Base-by-base conservation (phyloP, 2,797 vertebrate genomes). In the Echeneis naucrates region DNA sequence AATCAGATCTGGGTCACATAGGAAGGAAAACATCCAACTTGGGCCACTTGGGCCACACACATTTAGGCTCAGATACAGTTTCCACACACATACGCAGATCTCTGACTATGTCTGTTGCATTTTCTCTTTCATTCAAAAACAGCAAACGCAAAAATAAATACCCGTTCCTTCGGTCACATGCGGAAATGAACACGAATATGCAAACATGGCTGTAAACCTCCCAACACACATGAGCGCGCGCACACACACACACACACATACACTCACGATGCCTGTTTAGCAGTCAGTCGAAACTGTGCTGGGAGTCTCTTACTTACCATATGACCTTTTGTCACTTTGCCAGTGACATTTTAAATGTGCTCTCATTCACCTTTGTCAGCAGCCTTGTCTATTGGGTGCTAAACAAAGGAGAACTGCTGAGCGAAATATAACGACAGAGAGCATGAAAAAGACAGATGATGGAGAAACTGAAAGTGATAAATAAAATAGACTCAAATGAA, bases 261-360 rank as follows among this genome's bases (percentile, higher is more conserved):
- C 61, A 59, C 40, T 80, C 52, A 80, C 68, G 81, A 81, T 47
- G 77, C 74, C 94, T 93, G 82, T 84, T 94, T 94, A 93, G 90
- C 90, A 93, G 91, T 93, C 92, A 84, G 80, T 67, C 77, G 87
- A 78, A 90, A 90, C 91, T 90, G 89, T 85, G 81, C 85, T 90
- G 90, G 90, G 89, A 93, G 89, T 91, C 84, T 91, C 85, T 93
- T 90, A 90, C 83, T 93, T 91, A 93, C 91, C 90, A 92, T 92
- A 87, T 89, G 92, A 94, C 92, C 94, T 94, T 93, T 93, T 93
- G 90, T 91, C 92, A 93, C 90, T 93, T 90, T 90, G 85, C 84
- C 68, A 75, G 88, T 93, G 93, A 93, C 92, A 94, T 94, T 93
- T 93, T 90, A 89, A 92, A 92, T 91, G 91, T 91, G 91, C 88